Percentiles rank a stretch among this genome's conserved stretches.
phyloP scores from a whole-genome alignment of 2,888 invertebrate species.

The Sesamia inferens region DNA sequence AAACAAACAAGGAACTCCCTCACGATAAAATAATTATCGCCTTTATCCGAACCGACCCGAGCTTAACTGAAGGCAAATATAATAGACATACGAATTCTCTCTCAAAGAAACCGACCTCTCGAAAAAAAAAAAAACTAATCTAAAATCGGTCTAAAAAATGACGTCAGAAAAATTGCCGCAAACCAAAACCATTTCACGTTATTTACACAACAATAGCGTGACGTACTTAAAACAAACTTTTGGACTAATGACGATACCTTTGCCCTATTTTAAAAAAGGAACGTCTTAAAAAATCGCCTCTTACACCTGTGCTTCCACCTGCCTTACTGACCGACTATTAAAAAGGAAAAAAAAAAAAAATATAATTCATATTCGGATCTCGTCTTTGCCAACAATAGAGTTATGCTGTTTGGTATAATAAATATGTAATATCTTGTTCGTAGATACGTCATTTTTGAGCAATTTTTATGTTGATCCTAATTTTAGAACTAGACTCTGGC shows the following conservation, averaged over 20 bases:
- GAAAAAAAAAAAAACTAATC: conserved; percentile 79
- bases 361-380: conserved; percentile 72
- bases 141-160: conserved; percentile 80
- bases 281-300: conserved; percentile 71
- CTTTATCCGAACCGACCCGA: conserved; percentile 82
- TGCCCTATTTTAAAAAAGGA: conserved; percentile 74
- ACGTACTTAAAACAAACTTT: conserved; percentile 87
- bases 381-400: conserved; percentile 75
- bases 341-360: conserved; percentile 74
- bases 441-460: conserved; percentile 5
- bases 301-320: conserved; percentile 84
- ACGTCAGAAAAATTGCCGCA: conserved; percentile 84
- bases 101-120: conserved; percentile 75
- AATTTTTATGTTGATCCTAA: not conserved
- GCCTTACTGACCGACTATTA: conserved; percentile 80
- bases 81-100: conserved; percentile 68
- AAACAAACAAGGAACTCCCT: conserved; percentile 88
- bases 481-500: not conserved
- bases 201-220: conserved; percentile 82
- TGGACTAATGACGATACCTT: conserved; percentile 76
- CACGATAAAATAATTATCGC: conserved; percentile 89
- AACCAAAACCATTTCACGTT: conserved; percentile 75
- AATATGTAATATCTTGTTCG: conserved; percentile 56
- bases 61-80: conserved; percentile 62
- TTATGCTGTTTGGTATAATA: conserved; percentile 61